Evolutionary conservation across 1,140 invertebrate genomes (phyloP).

Genomic region (Pseudomyrmex sp.): DNA sequence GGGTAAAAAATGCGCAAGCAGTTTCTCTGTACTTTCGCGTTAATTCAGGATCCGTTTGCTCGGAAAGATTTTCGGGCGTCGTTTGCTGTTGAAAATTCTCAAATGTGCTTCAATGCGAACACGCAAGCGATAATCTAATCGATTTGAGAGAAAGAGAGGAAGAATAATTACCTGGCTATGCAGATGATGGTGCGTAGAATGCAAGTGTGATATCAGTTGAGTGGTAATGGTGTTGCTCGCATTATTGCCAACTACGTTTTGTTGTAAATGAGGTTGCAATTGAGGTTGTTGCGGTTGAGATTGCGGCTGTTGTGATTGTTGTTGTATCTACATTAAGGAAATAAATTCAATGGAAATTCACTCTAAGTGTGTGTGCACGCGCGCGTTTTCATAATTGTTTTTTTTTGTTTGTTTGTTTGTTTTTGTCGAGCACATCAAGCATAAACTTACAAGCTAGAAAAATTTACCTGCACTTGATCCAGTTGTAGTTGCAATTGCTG

Average conservation of each 20-base stretch:
- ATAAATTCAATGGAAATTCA: neutral
- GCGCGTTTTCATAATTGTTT: neutral
- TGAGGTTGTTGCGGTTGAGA: constrained; percentile 79
- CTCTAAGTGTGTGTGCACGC: neutral
- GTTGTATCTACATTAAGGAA: constrained; percentile 79
- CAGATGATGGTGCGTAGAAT: constrained; percentile 80
- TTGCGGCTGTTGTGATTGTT: constrained; percentile 82
- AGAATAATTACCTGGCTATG: constrained; percentile 76
- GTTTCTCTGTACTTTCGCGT: constrained; percentile 79
- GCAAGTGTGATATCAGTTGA: constrained; percentile 83
- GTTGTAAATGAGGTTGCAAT: constrained; percentile 71
- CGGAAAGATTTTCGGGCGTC: constrained; percentile 75
- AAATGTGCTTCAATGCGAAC: neutral
- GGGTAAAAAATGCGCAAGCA: constrained; percentile 79
- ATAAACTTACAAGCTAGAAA: neutral
- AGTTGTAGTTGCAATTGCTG: constrained; percentile 84
- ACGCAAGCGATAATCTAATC: neutral
- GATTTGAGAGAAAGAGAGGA: neutral
- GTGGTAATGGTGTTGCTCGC: constrained; percentile 78
- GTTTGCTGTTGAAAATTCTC: constrained; percentile 68
- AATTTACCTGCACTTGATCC: constrained; percentile 80
- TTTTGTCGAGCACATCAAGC: neutral
- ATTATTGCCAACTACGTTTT: constrained; percentile 74
- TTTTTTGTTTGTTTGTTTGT: too few species aligned
- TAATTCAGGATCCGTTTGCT: constrained; percentile 78